phyloP scores from a whole-genome alignment of 1,140 invertebrate genomes.

The Lucilia cuprina region DNA sequence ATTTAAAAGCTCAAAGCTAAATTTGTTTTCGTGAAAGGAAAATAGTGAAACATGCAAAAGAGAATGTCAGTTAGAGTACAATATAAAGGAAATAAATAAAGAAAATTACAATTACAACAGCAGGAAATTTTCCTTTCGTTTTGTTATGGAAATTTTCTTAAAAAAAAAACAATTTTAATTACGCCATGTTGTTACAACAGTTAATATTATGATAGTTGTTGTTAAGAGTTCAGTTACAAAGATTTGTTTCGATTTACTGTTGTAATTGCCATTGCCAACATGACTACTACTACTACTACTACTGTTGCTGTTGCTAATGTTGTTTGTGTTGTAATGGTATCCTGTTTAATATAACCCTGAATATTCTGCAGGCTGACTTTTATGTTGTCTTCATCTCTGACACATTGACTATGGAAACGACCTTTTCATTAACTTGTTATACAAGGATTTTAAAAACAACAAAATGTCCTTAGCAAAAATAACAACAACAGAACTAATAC shows the following conservation, averaged over 20 bases:
- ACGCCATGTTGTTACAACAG: background rate
- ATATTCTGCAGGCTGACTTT: background rate
- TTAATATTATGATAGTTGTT: too few species aligned
- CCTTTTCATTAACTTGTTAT: conserved; percentile 2
- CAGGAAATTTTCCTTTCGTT: background rate
- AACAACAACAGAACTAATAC: too few species aligned
- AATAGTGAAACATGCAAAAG: too few species aligned
- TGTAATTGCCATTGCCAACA: background rate
- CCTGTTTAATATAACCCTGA: background rate
- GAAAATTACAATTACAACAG: background rate
- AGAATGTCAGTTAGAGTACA: too few species aligned
- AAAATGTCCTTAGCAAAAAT: background rate
- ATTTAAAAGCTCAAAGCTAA: too few species aligned
- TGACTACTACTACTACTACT: background rate
- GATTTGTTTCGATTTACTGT: background rate
- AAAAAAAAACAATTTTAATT: background rate
- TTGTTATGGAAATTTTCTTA: background rate
- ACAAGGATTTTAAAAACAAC: background rate
- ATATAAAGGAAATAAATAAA: too few species aligned
- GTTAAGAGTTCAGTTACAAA: too few species aligned
- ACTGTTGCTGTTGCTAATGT: background rate
- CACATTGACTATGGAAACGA: background rate
- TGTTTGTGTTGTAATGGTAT: background rate
- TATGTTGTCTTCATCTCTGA: background rate
- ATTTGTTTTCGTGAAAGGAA: too few species aligned